Conservation (phyloP, 2,113 vertebrate species). For the Eulemur rufifrons region DNA sequence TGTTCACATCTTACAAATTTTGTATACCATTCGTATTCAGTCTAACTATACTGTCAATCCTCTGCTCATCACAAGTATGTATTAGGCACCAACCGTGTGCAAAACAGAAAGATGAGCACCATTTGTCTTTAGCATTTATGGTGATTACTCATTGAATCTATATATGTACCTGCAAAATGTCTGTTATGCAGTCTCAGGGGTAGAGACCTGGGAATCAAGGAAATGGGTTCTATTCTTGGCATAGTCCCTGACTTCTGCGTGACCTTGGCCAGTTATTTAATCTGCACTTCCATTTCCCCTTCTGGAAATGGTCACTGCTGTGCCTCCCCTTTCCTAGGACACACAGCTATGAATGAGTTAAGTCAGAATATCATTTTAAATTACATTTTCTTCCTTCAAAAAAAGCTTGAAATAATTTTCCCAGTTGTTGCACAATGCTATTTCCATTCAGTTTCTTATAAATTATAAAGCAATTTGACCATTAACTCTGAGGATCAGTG, state of each 20-base stretch:
- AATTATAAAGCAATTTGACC: not conserved
- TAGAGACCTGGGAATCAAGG: conserved; percentile 42
- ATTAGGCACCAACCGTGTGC: not conserved
- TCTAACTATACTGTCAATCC: not conserved
- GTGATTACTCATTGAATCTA: not conserved
- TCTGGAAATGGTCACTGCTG: conserved; percentile 31
- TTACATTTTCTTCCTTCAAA: conserved; percentile 10
- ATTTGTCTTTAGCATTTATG: not conserved
- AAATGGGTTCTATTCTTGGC: conserved; percentile 62
- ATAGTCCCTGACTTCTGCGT: conserved; percentile 53
- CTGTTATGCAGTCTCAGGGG: not conserved
- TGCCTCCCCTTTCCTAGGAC: conserved; percentile 41
- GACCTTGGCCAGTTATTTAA: conserved; percentile 43
- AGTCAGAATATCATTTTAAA: conserved; percentile 12
- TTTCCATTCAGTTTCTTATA: not conserved
- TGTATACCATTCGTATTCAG: not conserved
- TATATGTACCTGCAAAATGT: not conserved
- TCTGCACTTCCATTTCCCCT: conserved; percentile 54
- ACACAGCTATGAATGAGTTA: not conserved
- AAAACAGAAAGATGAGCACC: not conserved
- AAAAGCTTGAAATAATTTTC: conserved; percentile 2
- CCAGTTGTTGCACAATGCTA: not conserved
- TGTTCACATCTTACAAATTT: not conserved
- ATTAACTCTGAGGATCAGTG: not conserved
- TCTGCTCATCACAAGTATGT: not conserved